Evolutionary conservation across 2,888 invertebrate species (phyloP), one percentile per base, ranked within the genome.

Genomic region (Eupithecia insigniata): DNA sequence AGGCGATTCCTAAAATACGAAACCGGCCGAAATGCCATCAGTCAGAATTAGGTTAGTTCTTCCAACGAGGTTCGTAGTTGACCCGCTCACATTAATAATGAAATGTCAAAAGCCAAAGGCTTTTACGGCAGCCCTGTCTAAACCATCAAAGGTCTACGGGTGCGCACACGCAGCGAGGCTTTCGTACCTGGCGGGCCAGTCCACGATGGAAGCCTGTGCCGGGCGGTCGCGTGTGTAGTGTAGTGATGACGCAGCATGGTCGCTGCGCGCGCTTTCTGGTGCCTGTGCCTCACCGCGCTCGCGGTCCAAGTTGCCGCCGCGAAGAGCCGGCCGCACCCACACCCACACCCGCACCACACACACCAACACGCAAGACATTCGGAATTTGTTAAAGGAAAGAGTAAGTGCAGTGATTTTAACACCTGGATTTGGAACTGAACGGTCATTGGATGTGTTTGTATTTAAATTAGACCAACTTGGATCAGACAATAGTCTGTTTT

Each of bases 361-460:
- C 74, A 69, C 61, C 79, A 86, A 88, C 79, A 83, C 88, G 75
- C 86, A 82, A 90, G 91, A 82, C 90, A 94, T 83, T 96, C 96
- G 81, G 96, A 96, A 88, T 96, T 96, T 89, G 96, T 96, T 89
- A 96, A 96, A 91, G 96, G 96, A 89, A 97, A 96, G 92, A 96
- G 96, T 96, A 95, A 96, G 96, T 96, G 28, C 61, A 36, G 55
- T 62, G 62, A 71, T 46, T 58, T 70, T 66, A 43, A 30, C 51
- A 66, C 55, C 58, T 67, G 67, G 61, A 67, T 64, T 62, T 65
- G 6, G 39, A 55, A 34, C n/a, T 68, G 66, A 55, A 55, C 26
- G 55, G 26, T 26, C 55, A 12, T 26, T 55, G 55, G 55, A 60
- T 18, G 60, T 30, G 34, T 12, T 34, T 12, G 26, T 22, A 26